Base-by-base conservation (phyloP, 2,797 vertebrate species). In the Danio tinwini region DNA sequence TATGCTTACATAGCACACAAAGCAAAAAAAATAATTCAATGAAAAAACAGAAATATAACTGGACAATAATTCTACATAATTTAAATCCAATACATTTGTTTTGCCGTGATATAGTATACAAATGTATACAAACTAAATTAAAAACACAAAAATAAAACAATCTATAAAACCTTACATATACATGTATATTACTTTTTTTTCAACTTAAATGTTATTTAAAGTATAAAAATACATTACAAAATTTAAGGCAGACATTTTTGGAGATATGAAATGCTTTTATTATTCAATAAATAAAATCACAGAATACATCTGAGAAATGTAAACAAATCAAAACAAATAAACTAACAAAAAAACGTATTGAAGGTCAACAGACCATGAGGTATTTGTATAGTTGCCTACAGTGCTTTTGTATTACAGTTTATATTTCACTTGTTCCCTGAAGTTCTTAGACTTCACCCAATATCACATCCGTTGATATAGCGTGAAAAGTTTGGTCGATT, bases 361-460 rank as follows among this genome's bases (percentile, higher is more conserved):
- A 49, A 84, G 95, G 94, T 94, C 95, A 91, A 88, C 93, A 94
- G 95, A 95, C 94, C 95, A 94, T 94, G 97, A 98, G 96, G 96
- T 99, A 98, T 96, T 93, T 84, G 84, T 89, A 90, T 91, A 87
- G 87, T 88, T 89, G 82, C 88, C 90, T 91, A 92, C 91, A 93
- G 90, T 92, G 91, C 90, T 91, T 86, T 79, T 45, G n/a, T 61
- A 10, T 10, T 53, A 73, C 47, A 56, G 68, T 64, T 83, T 81
- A 83, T 14, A 21, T 70, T 76, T 56, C 7, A 75, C 45, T 63
- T 13, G 39, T n/a, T 71, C 52, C 44, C 64, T 81, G 67, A 74
- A 73, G 13, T 52, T 81, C 49, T 49, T 81, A 85, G 72, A 88
- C 84, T 70, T 87, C 90, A 88, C 83, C 84, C 89, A 88, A 88